Conservation (phyloP, 1,140 invertebrate species). For the Aphelenchoides besseyi region DNA sequence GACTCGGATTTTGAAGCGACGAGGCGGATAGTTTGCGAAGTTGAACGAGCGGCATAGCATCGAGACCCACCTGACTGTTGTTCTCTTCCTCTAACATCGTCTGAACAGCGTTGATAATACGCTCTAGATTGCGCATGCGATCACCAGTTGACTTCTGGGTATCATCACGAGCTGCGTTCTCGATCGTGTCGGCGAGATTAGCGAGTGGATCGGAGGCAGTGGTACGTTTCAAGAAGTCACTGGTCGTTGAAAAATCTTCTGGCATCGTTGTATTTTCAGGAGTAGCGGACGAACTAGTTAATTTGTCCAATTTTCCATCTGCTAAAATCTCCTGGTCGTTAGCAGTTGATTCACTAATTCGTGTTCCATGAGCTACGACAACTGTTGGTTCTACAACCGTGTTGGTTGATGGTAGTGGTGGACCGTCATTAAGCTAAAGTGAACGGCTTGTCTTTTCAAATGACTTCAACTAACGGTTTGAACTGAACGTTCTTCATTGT, state of each 20-base stretch:
- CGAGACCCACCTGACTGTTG: slow-evolving; percentile 15
- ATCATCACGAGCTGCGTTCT: slow-evolving; percentile 7
- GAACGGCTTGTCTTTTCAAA: not conserved
- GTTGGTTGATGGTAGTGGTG: slow-evolving; percentile 3
- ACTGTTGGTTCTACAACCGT: too few relatives aligned
- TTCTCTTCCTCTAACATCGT: slow-evolving; percentile 28
- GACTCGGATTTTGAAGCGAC: not conserved
- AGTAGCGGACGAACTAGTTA: not conserved
- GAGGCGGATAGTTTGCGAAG: not conserved
- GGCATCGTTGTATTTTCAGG: not conserved
- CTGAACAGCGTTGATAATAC: slow-evolving; percentile 44
- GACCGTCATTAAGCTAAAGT: slow-evolving; percentile 5
- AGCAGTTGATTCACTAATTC: not conserved
- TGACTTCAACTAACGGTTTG: not conserved
- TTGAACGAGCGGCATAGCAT: not conserved
- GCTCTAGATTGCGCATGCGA: slow-evolving; percentile 31
- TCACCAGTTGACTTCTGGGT: not conserved
- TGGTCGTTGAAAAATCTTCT: not conserved
- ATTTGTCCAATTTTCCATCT: not conserved
- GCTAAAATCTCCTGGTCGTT: not conserved
- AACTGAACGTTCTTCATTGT: not conserved
- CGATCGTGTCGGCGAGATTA: slow-evolving; percentile 24
- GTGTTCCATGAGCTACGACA: slow-evolving; percentile 12
- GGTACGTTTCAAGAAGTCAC: slow-evolving; percentile 32
- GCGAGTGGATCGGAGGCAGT: slow-evolving; percentile 34